Evolutionary conservation across 64 coral and sea anemone genomes (phyloP).

Genomic region (Stichodactyla mertensii): DNA sequence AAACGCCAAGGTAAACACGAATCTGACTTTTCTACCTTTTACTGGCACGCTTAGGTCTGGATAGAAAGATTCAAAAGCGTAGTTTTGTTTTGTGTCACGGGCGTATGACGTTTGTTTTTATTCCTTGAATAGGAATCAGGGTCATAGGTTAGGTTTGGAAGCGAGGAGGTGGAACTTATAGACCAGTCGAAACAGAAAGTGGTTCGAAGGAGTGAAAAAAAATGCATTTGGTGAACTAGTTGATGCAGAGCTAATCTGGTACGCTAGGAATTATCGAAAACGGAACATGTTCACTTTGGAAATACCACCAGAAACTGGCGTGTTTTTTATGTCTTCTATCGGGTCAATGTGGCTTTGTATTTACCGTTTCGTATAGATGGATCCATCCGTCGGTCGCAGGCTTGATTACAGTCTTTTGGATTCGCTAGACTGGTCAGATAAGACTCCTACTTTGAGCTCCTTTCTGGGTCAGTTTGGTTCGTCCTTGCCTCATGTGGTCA

Average conservation of each 20-base stretch:
- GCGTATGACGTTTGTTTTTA: neutral
- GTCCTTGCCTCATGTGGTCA: slow-evolving; percentile 21
- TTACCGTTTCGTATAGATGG: neutral
- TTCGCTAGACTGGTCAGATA: slow-evolving; percentile 8
- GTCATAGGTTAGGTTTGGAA: neutral
- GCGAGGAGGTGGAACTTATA: neutral
- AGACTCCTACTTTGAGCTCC: neutral
- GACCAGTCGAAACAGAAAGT: neutral
- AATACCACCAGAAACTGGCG: neutral
- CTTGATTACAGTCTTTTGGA: neutral
- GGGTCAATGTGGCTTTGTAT: neutral
- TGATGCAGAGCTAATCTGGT: neutral
- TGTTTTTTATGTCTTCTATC: neutral
- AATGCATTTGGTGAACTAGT: neutral
- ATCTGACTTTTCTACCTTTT: neutral
- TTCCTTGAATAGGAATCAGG: neutral
- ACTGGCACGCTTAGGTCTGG: neutral
- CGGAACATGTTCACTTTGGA: neutral
- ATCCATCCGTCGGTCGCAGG: neutral
- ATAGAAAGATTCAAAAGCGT: neutral
- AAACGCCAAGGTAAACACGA: no score
- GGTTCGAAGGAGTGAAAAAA: neutral
- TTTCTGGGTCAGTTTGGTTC: slow-evolving; percentile 6
- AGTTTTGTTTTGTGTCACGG: neutral
- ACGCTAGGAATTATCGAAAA: neutral